phyloP scores from a whole-genome alignment of 2,888 invertebrate genomes.

The Ornithoptera alexandrae region DNA sequence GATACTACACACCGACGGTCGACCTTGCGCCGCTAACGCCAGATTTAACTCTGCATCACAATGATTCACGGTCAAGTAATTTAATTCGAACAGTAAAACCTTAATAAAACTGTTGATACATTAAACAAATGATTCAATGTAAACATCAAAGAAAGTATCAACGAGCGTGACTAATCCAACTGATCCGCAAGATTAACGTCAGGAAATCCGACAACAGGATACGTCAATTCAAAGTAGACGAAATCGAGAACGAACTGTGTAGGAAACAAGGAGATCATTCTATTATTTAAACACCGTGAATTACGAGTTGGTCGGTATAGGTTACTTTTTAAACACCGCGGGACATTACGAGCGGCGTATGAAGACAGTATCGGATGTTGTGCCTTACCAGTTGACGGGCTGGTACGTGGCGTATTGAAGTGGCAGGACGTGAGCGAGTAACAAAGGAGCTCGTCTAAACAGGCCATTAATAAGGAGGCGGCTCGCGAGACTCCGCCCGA shows the following conservation, averaged over 20 bases:
- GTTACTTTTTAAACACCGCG: constrained; percentile 41
- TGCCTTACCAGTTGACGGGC: constrained; percentile 38
- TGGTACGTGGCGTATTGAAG: constrained; percentile 50
- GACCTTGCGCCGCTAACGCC: constrained; percentile 60
- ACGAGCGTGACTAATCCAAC: constrained; percentile 62
- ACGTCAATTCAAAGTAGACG: constrained; percentile 73
- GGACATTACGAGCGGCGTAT: constrained; percentile 32
- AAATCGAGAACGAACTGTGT: constrained; percentile 56
- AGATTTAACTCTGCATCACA: constrained; percentile 48
- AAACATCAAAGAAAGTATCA: constrained; percentile 40
- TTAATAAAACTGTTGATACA: constrained; percentile 28
- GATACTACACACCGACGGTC: constrained; percentile 41
- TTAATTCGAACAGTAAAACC: constrained; percentile 34
- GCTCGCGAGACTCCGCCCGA: constrained; percentile 64
- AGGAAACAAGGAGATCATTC: constrained; percentile 46
- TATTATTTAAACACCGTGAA: constrained; percentile 46
- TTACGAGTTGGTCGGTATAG: constrained; percentile 38
- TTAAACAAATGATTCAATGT: constrained; percentile 26
- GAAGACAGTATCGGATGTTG: constrained; percentile 40
- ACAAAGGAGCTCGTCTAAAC: constrained; percentile 77
- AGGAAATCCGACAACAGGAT: constrained; percentile 75
- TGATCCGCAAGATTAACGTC: constrained; percentile 64
- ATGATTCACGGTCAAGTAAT: constrained; percentile 49
- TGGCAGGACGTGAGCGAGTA: constrained; percentile 72
- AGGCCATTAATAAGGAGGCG: constrained; percentile 78